phyloP scores from a whole-genome alignment of 2,888 invertebrate genomes.

The Lasioglossum morio region DNA sequence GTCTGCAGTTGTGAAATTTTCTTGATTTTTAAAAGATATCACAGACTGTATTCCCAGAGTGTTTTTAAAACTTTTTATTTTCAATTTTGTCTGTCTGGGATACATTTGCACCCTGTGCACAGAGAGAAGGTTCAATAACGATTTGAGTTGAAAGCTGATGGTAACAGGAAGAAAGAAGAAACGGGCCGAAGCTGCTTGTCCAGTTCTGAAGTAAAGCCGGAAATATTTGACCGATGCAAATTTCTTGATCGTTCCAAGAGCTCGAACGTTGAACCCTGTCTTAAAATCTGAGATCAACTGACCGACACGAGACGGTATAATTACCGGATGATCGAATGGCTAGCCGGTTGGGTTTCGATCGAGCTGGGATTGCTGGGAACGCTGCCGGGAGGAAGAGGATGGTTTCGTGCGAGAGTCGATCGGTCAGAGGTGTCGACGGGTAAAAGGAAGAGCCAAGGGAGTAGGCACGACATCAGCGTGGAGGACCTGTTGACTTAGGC shows the following conservation, averaged over 20 bases:
- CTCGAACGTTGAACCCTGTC: background rate
- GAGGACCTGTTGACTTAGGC: conserved; percentile 74
- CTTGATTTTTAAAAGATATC: no score
- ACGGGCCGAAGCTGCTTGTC: background rate
- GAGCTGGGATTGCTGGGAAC: conserved; percentile 6
- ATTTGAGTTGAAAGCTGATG: background rate
- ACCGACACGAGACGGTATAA: conserved; percentile 5
- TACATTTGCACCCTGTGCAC: no score
- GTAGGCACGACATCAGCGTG: conserved; percentile 49
- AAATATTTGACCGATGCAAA: background rate
- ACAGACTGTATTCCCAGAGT: no score
- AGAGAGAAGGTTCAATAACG: no score
- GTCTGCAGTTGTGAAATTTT: no score
- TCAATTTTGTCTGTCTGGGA: no score
- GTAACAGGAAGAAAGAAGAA: background rate
- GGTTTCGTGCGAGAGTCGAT: conserved; percentile 43
- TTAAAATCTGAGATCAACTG: background rate
- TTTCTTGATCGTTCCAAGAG: background rate
- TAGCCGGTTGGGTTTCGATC: conserved; percentile 13
- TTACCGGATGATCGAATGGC: conserved; percentile 16
- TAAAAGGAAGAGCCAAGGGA: conserved; percentile 44
- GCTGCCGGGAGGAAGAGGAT: conserved; percentile 15
- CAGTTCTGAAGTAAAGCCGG: background rate
- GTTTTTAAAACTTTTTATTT: no score
- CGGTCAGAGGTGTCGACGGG: conserved; percentile 60